phyloP scores from a whole-genome alignment of 2,113 vertebrate genomes.

The Pimephales promelas region DNA sequence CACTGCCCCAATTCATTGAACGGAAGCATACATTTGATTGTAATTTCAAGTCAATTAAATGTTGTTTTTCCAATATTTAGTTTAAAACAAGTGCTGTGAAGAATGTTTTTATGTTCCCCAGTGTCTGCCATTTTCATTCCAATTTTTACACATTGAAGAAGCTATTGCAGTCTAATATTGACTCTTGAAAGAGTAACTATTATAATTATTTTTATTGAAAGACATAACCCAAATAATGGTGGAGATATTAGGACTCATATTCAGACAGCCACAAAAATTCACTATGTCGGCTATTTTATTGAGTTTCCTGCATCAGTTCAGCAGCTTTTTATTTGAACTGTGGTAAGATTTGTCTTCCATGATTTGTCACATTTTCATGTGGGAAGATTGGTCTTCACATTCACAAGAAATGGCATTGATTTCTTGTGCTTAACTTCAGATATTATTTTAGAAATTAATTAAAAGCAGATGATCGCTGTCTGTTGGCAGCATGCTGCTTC shows the following conservation, averaged over 20 bases:
- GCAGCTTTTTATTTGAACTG: neutral
- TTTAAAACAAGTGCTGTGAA: neutral
- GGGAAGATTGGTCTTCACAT: neutral
- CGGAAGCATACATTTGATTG: neutral
- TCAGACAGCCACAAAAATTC: no score
- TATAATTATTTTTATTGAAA: slow-evolving; percentile 45
- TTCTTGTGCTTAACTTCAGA: neutral
- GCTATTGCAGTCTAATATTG: slow-evolving; percentile 21
- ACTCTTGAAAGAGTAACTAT: slow-evolving; percentile 29
- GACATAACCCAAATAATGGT: slow-evolving; percentile 22
- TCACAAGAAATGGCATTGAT: neutral
- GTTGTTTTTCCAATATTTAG: neutral
- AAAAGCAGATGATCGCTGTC: neutral
- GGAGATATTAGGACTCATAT: slow-evolving; percentile 20
- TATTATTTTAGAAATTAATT: neutral
- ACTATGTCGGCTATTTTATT: slow-evolving; percentile 29
- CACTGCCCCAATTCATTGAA: neutral
- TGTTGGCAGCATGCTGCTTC: neutral
- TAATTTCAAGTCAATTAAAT: neutral
- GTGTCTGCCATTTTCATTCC: slow-evolving; percentile 21
- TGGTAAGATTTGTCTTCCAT: neutral
- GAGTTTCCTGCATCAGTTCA: slow-evolving; percentile 21
- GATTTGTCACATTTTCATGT: neutral
- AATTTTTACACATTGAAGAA: slow-evolving; percentile 20
- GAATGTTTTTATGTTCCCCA: neutral